These are phyloP conservation scores for Neoarius graeffei DNA, from an alignment of 2,113 vertebrate species.

Conservation along the genomic window DNA sequence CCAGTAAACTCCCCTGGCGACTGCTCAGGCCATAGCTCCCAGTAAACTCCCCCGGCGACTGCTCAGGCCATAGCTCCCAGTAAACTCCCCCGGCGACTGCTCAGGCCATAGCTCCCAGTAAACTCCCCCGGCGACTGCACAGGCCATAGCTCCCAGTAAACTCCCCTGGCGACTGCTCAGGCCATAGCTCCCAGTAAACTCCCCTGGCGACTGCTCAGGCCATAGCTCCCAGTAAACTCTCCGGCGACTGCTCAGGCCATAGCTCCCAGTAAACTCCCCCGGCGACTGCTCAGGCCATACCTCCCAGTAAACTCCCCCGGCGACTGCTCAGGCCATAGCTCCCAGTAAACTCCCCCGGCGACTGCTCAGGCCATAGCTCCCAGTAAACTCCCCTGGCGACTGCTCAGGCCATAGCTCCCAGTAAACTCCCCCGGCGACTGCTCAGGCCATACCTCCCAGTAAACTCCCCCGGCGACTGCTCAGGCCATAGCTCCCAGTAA, in stretches of 20 bases:
- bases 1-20: no score
- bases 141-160: constrained; percentile 72
- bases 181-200: constrained; percentile 72
- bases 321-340: not conserved
- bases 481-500: constrained; percentile 70
- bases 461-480: not conserved
- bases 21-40: not conserved
- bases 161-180: not conserved
- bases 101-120: not conserved
- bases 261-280: constrained; percentile 72
- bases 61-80: constrained; percentile 60
- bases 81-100: constrained; percentile 60
- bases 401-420: constrained; percentile 51
- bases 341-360: no score
- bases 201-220: not conserved
- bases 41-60: constrained; percentile 72
- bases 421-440: constrained; percentile 67
- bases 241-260: not conserved
- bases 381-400: constrained; percentile 71
- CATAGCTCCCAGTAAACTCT: no score
- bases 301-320: constrained; percentile 72
- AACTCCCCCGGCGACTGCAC: no score
- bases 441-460: not conserved
- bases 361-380: not conserved
- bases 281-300: not conserved